phyloP scores from a whole-genome alignment of 2,888 invertebrate genomes.

The Atethmia centrago region DNA sequence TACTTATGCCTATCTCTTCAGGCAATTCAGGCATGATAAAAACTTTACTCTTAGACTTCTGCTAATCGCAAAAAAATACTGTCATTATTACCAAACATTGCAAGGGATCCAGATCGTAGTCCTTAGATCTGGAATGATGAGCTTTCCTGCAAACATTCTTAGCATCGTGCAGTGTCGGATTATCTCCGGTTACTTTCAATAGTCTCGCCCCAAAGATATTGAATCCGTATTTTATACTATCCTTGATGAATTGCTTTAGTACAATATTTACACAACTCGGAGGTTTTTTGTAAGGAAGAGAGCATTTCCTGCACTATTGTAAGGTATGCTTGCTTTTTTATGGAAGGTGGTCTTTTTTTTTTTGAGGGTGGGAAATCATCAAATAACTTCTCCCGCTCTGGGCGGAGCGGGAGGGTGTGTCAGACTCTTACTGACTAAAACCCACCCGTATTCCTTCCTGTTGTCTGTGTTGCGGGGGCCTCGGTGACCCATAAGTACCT shows the following conservation, averaged over 20 bases:
- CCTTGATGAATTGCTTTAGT: constrained; percentile 4
- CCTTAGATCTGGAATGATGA: background rate
- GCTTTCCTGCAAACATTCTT: constrained; percentile 5
- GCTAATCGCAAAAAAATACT: background rate
- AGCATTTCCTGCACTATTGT: background rate
- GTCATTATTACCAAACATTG: background rate
- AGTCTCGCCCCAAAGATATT: constrained; percentile 8
- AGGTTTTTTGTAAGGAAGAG: background rate
- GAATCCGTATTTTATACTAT: constrained; percentile 12
- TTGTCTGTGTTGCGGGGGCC: too few relatives aligned
- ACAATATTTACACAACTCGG: constrained; percentile 1
- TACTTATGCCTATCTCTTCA: background rate
- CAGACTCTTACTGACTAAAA: too few relatives aligned
- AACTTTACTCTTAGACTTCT: too few relatives aligned
- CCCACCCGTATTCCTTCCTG: too few relatives aligned
- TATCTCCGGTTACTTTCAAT: constrained; percentile 20
- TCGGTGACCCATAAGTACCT: too few relatives aligned
- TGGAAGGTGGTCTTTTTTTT: too few relatives aligned
- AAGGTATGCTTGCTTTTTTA: too few relatives aligned
- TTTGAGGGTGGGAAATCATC: too few relatives aligned
- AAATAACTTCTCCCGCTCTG: too few relatives aligned
- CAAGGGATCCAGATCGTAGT: background rate
- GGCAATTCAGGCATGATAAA: background rate
- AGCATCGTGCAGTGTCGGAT: constrained; percentile 8
- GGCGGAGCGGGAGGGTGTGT: too few relatives aligned